These are phyloP conservation scores for Acanthurus lineatus DNA, from an alignment of 2,797 vertebrate species.

Conservation along the genomic window DNA sequence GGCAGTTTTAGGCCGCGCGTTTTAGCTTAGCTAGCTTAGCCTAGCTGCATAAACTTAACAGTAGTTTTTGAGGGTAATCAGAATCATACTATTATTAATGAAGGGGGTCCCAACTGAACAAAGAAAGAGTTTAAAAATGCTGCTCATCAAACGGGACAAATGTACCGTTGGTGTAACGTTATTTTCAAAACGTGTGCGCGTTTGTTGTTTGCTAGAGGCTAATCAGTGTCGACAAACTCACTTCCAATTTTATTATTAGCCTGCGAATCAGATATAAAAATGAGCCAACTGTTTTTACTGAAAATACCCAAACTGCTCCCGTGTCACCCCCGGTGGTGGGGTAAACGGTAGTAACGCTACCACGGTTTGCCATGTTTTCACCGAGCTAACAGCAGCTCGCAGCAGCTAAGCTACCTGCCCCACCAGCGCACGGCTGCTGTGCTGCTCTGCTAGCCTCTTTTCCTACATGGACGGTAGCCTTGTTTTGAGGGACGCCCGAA, in stretches of 20 bases:
- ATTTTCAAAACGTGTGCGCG: constrained; percentile 44
- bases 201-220: constrained; percentile 71
- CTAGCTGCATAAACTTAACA: constrained; percentile 28
- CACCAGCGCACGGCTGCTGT: constrained; percentile 47
- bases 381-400: constrained; percentile 49
- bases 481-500: constrained; percentile 34
- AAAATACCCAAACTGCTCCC: fast-evolving
- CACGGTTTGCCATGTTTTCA: constrained; percentile 59
- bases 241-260: constrained; percentile 27
- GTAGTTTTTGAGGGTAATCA: not conserved
- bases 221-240: constrained; percentile 48
- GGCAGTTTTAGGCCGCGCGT: constrained; percentile 85
- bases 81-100: too few species aligned
- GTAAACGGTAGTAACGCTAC: not conserved
- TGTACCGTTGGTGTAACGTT: not conserved
- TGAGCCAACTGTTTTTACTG: fast-evolving
- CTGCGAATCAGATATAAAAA: not conserved
- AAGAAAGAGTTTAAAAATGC: fast-evolving
- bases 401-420: constrained; percentile 62
- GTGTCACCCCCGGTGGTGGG: not conserved
- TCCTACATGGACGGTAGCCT: constrained; percentile 39
- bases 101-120: fast-evolving
- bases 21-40: constrained; percentile 74
- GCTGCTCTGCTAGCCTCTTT: constrained; percentile 44
- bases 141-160: not conserved